Evolutionary conservation across 2,888 invertebrate species (phyloP), one percentile per base, ranked within the genome.

Genomic region (Gisinianus flammeolus): DNA sequence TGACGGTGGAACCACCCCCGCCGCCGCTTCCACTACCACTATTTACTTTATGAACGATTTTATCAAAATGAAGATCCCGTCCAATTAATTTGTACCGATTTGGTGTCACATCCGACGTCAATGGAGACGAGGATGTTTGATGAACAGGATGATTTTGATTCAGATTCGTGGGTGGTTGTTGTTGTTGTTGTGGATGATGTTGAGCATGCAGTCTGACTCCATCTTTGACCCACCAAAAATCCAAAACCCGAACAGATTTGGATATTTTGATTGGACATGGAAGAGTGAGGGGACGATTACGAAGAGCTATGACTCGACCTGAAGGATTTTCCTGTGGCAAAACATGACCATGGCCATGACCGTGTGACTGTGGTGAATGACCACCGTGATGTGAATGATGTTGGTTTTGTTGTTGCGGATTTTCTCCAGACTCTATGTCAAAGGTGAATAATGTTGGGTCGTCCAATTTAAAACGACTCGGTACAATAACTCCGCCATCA

Each of bases 401-500:
- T 44, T 44, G 54, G 3, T 54, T 16, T 8, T 54, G 54, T 54
- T 16, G n/a, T 16, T 22, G 16, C 5, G 70, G 52, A 19, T n/a
- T 22, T 0, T 35, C 70, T 52, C 26, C 70, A 5, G 52, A 54
- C 1, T 70, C 70, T 54, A 52, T 28, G 16, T 12, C 24, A 24
- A 26, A 24, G 33, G 8, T 22, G 64, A 30, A 30, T 12, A 66
- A 67, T 19, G 19, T 28, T 10, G 67, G 67, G 19, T 67, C 33
- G 33, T 56, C 68, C 31, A 31, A 6, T 26, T 35, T 77, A 76
- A 82, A 80, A 70, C 80, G 75, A 66, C 69, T 33, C 70, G 81
- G 80, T 56, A 82, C 82, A 58, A 79, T 79, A 75, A 83, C 76
- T 68, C 83, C 83, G 66, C 81, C 82, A 82, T 82, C 81, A 77